Conservation (phyloP, 2,888 invertebrate species). For the Podabrus alpinus region DNA sequence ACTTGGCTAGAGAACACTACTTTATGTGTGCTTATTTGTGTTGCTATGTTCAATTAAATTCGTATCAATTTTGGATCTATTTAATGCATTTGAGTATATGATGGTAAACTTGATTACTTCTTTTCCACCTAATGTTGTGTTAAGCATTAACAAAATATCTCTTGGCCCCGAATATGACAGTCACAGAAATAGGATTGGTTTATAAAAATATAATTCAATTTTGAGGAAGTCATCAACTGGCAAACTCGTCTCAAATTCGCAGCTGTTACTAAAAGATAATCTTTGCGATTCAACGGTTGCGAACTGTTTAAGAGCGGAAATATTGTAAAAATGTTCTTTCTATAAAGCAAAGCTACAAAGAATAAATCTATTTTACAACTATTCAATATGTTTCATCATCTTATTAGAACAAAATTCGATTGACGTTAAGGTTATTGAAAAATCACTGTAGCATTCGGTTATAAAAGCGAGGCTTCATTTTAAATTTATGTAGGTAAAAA, state of each 20-base stretch:
- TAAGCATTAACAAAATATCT: neutral
- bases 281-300: slow-evolving; percentile 1
- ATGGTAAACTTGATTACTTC: neutral
- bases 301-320: neutral
- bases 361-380: neutral
- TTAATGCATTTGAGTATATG: neutral
- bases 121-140: neutral
- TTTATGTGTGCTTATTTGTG: slow-evolving; percentile 14
- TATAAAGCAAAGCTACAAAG: neutral
- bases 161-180: neutral
- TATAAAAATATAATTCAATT: slow-evolving; percentile 4
- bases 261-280: slow-evolving; percentile 4
- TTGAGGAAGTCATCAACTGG: slow-evolving; percentile 3
- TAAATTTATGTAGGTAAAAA: neutral
- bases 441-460: neutral
- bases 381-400: neutral
- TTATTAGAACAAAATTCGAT: neutral
- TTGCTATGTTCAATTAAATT: slow-evolving; percentile 11
- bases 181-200: neutral
- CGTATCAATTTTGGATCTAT: neutral
- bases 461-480: neutral
- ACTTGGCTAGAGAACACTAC: slow-evolving; percentile 11
- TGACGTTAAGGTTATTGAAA: neutral
- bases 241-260: neutral
- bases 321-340: neutral